A percentile compares a stretch with the other conserved stretches of the same genome.
phyloP scores from a whole-genome alignment of 2,113 vertebrate species.

The Microcebus jonahi region DNA sequence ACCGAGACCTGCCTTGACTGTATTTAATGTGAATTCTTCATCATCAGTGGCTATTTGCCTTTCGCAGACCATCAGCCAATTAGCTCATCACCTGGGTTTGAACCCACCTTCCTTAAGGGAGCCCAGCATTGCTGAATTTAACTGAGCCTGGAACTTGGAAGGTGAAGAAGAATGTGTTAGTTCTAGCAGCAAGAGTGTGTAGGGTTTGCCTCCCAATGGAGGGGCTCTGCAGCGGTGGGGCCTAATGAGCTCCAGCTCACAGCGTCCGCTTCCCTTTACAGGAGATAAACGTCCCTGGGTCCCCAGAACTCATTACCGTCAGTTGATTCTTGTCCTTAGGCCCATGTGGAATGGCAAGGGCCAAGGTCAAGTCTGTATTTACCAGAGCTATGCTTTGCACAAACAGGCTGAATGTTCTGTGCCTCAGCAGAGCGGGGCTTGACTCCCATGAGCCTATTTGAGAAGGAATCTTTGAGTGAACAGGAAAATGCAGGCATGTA shows the following conservation, averaged over 20 bases:
- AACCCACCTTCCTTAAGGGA: neutral
- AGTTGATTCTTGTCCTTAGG: neutral
- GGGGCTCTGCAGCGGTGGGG: neutral
- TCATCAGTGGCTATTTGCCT: neutral
- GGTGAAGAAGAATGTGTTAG: neutral
- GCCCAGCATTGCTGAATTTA: neutral
- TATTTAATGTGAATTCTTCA: neutral
- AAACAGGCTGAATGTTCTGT: neutral
- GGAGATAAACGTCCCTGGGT: neutral
- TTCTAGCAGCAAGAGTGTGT: neutral
- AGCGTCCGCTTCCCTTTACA: neutral
- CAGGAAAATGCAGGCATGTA: neutral
- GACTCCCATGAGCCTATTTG: neutral
- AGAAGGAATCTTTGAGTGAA: neutral
- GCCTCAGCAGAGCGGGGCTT: neutral
- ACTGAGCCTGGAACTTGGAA: neutral
- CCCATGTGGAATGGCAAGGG: neutral
- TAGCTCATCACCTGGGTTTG: neutral
- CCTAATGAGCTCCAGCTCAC: neutral
- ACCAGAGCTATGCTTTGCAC: neutral
- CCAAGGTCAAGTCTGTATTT: neutral
- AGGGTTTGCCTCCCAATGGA: neutral
- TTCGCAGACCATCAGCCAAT: neutral
- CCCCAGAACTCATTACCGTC: neutral
- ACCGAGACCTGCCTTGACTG: neutral